Base-by-base conservation (phyloP, 2,113 vertebrate species). In the Colossoma macropomum region DNA sequence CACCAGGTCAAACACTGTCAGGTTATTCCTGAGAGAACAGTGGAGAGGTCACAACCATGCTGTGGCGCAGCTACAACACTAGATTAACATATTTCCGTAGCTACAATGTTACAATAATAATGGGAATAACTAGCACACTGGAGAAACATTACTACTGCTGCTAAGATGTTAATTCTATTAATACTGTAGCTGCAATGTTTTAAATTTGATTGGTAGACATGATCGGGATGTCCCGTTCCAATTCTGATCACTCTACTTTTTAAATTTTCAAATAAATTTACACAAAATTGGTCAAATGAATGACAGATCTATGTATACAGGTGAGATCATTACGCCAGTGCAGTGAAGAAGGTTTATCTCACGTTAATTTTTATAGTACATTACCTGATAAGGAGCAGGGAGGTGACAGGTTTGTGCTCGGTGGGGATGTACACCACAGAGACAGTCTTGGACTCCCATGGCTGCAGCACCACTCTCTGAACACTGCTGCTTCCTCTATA, bases 1-100 rank as follows among this genome's bases (percentile, higher is more conserved):
- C 89, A 98, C 91, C 93, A 96, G 91, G 75, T 99, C 98, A 4
- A 99, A 93, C 86, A 98, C 90, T 0, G 97, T 99, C 91, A 99
- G 89, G 92, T 99, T 99, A 93, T 99, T 99, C 88, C 98, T 99
- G 84, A 50, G n/a, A 82, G 78, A 65, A 56, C 7, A 34, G 34
- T 0, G 54, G 15, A 84, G 23, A 41, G 21, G 19, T 66, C 8
- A 59, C 3, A 17, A 66, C 69, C 16, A 28, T 65, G 38, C 66
- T 41, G 65, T 34, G 11, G 34, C 17, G 17, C 30, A 32, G 1
- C n/a, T 52, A 50, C 13, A 30, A 63, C 27, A 2, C 15, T 32
- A 11, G 23, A 23, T 30, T 2, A 65, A 38, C 59, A 48, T 45
- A 5, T 0, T 9, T 45, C 27, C 32, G 15, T 32, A 17, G n/a